Conservation (phyloP, 2,797 vertebrate species). For the Sebastolobus alascanus region DNA sequence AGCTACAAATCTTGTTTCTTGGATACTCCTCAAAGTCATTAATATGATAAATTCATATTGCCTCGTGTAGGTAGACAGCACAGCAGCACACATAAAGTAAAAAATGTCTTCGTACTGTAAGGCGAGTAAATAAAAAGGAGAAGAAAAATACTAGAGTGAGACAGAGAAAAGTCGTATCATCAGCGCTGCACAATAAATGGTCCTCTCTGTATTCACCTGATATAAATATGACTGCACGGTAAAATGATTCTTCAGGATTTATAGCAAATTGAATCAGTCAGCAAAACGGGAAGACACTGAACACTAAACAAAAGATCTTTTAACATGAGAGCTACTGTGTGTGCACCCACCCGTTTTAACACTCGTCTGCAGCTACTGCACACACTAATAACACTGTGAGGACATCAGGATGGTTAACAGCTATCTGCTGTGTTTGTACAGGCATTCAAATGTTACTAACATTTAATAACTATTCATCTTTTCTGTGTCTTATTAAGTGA, state of each 20-base stretch:
- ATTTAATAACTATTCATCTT: not conserved
- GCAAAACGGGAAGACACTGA: slow-evolving; percentile 46
- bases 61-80: slow-evolving; percentile 2
- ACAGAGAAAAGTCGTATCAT: slow-evolving; percentile 55
- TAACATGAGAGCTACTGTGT: slow-evolving; percentile 34
- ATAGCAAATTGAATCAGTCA: slow-evolving; percentile 63
- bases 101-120: slow-evolving; percentile 35
- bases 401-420: slow-evolving; percentile 14
- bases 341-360: slow-evolving; percentile 38
- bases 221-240: slow-evolving; percentile 54
- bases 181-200: slow-evolving; percentile 48
- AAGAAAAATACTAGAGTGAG: slow-evolving; percentile 62
- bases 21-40: slow-evolving; percentile 66
- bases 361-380: slow-evolving; percentile 15
- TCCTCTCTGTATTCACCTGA: slow-evolving; percentile 13
- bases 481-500: not conserved
- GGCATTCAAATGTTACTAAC: not conserved
- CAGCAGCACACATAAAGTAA: slow-evolving; percentile 57
- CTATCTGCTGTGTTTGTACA: not conserved
- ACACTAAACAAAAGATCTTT: slow-evolving; percentile 49
- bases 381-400: slow-evolving; percentile 16
- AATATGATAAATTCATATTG: slow-evolving; percentile 63
- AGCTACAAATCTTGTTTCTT: slow-evolving; percentile 61
- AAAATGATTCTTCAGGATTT: slow-evolving; percentile 59
- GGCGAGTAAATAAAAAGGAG: slow-evolving; percentile 56